A percentile compares a stretch with the other conserved stretches of the same genome.
Evolutionary conservation across 2,113 vertebrate species (phyloP).

Genomic region (Notarius lentiginosus): DNA sequence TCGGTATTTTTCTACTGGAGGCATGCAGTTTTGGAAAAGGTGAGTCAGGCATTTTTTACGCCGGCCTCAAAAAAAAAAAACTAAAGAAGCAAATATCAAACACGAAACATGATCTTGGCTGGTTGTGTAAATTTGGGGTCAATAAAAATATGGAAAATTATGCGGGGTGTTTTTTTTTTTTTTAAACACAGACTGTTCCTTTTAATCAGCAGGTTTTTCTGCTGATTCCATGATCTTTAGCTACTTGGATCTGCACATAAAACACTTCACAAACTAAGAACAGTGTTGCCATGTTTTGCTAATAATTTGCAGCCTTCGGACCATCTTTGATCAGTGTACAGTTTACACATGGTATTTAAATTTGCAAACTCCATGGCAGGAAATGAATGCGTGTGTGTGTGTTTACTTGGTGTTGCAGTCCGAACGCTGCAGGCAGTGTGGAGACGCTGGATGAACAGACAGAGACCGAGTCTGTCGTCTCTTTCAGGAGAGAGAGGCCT

Average conservation of each 20-base stretch:
- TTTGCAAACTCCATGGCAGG: not conserved
- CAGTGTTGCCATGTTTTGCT: constrained; percentile 10
- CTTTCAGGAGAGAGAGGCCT: constrained; percentile 81
- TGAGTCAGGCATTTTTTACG: not conserved
- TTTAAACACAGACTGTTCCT: not conserved
- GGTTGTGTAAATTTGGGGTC: not conserved
- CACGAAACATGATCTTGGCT: not conserved
- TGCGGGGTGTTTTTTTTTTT: not conserved
- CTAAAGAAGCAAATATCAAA: not conserved
- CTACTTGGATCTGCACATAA: not conserved
- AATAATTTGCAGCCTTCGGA: not conserved
- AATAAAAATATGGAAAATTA: not conserved
- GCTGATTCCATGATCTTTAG: not conserved
- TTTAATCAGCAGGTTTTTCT: not conserved
- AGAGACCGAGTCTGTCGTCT: constrained; percentile 85
- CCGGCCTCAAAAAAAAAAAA: not conserved
- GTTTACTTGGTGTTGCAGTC: constrained; percentile 63
- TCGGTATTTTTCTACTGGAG: not conserved
- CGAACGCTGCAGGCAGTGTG: constrained; percentile 83
- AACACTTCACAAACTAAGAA: not conserved
- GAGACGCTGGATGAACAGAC: constrained; percentile 88
- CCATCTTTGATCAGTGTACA: not conserved
- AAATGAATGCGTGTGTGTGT: constrained; percentile 5
- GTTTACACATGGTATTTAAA: not conserved
- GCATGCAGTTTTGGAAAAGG: not conserved